Percentiles rank a stretch among this genome's conserved stretches.
These are phyloP conservation scores for Oxycera nigricornis DNA, from an alignment of 2,888 invertebrate genomes.

Conservation along the genomic window DNA sequence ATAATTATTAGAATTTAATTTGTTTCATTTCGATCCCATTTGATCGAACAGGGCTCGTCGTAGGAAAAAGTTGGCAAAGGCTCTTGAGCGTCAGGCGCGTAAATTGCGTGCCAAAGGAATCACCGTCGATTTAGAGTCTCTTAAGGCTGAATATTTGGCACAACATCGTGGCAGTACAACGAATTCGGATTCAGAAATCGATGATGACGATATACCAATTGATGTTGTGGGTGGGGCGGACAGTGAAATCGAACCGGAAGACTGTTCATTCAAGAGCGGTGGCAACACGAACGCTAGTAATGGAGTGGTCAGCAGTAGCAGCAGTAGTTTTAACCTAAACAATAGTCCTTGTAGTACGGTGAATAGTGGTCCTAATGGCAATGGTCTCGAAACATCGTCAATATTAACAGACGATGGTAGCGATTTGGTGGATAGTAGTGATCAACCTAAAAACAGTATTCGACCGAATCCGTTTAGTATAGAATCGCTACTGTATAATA, in stretches of 20 bases:
- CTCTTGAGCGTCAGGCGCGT: conserved; percentile 88
- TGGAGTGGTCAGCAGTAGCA: conserved; percentile 64
- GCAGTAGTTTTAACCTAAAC: conserved; percentile 53
- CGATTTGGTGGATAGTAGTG: conserved; percentile 64
- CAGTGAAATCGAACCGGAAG: conserved; percentile 75
- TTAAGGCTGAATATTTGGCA: conserved; percentile 84
- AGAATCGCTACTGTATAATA: conserved; percentile 80
- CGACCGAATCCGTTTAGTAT: conserved; percentile 86
- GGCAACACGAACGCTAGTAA: conserved; percentile 55
- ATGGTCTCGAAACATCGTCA: conserved; percentile 58
- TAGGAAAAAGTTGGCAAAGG: conserved; percentile 90
- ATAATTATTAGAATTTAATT: conserved; percentile 38
- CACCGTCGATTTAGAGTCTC: conserved; percentile 83
- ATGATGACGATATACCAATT: conserved; percentile 77
- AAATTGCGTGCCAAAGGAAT: conserved; percentile 92
- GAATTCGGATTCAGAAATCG: conserved; percentile 69
- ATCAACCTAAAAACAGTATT: conserved; percentile 67
- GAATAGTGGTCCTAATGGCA: conserved; percentile 60
- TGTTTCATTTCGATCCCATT: conserved; percentile 41
- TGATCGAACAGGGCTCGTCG: conserved; percentile 73
- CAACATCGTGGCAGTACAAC: conserved; percentile 71
- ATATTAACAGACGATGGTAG: conserved; percentile 60
- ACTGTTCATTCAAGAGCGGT: conserved; percentile 63
- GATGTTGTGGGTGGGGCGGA: conserved; percentile 85
- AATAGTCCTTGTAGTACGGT: conserved; percentile 51